Conservation (phyloP, 2,113 vertebrate species). For the Dromaius novaehollandiae region DNA sequence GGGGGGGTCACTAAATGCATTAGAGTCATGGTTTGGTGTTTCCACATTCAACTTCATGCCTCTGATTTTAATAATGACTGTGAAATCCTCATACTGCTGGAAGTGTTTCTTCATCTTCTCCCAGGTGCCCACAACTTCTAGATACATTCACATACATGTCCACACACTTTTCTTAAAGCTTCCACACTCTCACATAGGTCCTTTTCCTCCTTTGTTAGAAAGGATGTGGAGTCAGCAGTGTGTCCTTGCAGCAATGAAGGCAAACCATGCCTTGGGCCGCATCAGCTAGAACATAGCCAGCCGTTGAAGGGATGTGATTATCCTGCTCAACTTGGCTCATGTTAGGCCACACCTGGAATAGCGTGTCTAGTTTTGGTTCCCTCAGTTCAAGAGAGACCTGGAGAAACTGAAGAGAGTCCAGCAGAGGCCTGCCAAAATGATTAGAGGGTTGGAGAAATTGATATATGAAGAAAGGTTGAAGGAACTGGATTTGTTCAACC, state of each 20-base stretch:
- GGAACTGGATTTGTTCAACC: background rate
- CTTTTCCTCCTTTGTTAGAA: background rate
- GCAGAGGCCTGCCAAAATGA: background rate
- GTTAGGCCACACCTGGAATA: background rate
- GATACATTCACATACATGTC: too few relatives aligned
- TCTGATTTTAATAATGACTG: background rate
- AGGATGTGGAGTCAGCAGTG: background rate
- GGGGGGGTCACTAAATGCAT: background rate
- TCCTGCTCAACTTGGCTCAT: background rate
- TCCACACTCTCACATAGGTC: background rate
- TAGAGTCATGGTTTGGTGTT: fast-evolving
- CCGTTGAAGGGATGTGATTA: background rate
- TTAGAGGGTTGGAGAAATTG: background rate
- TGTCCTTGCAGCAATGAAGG: background rate
- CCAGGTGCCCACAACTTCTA: background rate
- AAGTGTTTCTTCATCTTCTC: background rate
- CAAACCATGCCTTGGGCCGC: background rate
- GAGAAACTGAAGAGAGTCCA: background rate
- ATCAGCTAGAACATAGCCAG: background rate
- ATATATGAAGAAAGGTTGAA: background rate
- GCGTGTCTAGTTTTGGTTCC: background rate
- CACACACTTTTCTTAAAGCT: background rate
- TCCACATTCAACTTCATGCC: background rate
- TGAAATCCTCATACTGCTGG: background rate
- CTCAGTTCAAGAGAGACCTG: background rate